A percentile compares a stretch with the other conserved stretches of the same genome.
phyloP scores from a whole-genome alignment of 2,888 invertebrate species.

The Phymatocera aterrima region DNA sequence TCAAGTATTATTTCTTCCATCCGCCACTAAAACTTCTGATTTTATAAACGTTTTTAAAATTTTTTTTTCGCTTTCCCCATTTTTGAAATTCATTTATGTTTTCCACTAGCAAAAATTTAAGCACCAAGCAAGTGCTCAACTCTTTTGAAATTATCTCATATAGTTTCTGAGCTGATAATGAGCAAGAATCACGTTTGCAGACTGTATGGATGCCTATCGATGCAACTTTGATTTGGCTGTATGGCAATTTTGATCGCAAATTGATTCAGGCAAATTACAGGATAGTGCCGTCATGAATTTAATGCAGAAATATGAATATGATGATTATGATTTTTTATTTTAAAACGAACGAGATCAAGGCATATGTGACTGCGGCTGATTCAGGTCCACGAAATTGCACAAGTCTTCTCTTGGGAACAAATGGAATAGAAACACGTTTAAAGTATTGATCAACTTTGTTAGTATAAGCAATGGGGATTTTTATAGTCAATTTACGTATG shows the following conservation, averaged over 20 bases:
- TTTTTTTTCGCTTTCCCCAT: background rate
- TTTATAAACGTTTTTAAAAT: background rate
- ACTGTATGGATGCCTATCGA: no score
- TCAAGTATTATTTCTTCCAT: background rate
- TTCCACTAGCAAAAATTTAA: background rate
- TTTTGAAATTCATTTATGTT: background rate
- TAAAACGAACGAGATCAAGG: background rate
- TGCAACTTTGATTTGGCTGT: no score
- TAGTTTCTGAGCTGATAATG: no score
- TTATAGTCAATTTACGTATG: constrained; percentile 44
- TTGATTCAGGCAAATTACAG: no score
- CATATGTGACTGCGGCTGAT: background rate
- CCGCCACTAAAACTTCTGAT: background rate
- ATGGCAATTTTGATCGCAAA: no score
- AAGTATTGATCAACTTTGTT: constrained; percentile 50
- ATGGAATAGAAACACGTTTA: constrained; percentile 31
- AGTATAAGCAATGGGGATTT: constrained; percentile 58
- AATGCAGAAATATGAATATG: background rate
- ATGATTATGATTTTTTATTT: background rate
- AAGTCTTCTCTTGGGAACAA: background rate
- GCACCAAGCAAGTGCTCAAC: background rate
- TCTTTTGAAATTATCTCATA: no score
- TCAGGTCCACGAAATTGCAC: background rate
- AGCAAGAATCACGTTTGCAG: no score
- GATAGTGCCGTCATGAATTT: background rate